Evolutionary conservation across 1,140 invertebrate genomes (phyloP), one percentile per base, ranked within the genome.

Genomic region (Dufourea novaeangliae): DNA sequence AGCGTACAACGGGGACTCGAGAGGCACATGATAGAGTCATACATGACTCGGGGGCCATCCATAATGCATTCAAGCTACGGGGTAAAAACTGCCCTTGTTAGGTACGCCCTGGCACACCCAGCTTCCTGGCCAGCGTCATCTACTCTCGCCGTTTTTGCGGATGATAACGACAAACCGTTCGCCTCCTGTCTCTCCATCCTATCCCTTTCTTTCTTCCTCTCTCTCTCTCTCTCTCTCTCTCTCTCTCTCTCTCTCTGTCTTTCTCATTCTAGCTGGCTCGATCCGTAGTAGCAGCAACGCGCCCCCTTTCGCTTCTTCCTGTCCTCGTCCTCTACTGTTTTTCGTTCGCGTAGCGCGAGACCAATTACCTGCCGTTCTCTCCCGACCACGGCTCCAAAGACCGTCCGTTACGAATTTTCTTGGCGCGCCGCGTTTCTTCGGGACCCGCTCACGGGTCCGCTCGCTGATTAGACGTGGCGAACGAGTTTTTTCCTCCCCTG

Each of bases 11-110:
- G n/a, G n/a, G n/a, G n/a, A 82, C 83, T 82, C 76, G 80, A 29
- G 54, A 34, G 56, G 62, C 74, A 76, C 85, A 86, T 88, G 88
- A 91, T 91, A 89, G 86, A 90, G 89, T 90, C 89, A 91, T 91
- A 90, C 88, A 90, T 89, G 91, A 90, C 89, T 78, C 80, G 44
- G 76, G 78, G 69, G n/a, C n/a, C 89, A 92, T 92, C 88, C 88
- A 90, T 91, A 91, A 92, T 92, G 90, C 89, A 92, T 90, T 91
- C 82, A 78, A 79, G 27, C 63, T n/a, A n/a, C 76, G 59, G 50
- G 56, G 84, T 85, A 91, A 92, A 92, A 92, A 91, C 74, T 77
- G 83, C 76, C 72, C 89, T 91, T 88, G 89, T 91, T 91, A 90
- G 67, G 83, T 86, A 86, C 79, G 84, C 74, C 82, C 82, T 81